phyloP scores from a whole-genome alignment of 2,888 invertebrate species.

The Unio pictorum region DNA sequence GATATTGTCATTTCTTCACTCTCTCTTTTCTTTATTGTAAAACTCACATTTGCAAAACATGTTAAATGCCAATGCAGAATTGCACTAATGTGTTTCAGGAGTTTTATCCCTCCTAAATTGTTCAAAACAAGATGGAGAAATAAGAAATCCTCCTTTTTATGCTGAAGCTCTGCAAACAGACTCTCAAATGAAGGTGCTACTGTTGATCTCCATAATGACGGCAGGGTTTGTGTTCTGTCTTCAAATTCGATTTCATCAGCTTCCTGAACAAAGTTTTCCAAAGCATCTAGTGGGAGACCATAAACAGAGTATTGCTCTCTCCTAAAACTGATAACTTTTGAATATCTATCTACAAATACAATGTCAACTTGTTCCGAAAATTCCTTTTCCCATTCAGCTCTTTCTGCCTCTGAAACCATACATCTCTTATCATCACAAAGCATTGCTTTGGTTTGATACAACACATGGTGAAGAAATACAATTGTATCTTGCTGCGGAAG shows the following conservation, averaged over 20 bases:
- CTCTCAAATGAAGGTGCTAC: too few relatives aligned
- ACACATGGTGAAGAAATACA: constrained; percentile 2
- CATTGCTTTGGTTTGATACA: background rate
- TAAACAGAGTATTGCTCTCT: background rate
- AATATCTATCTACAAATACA: background rate
- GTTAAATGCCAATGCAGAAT: constrained; percentile 42
- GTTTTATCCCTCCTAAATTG: constrained; percentile 5
- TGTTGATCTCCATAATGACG: too few relatives aligned
- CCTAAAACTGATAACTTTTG: background rate
- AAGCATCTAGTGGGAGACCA: constrained; percentile 2
- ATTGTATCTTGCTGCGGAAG: constrained; percentile 6
- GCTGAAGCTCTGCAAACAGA: constrained; percentile 12
- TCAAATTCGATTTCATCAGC: background rate
- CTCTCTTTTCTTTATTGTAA: constrained; percentile 27
- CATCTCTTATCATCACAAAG: constrained; percentile 2
- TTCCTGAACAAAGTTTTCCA: constrained; percentile 8
- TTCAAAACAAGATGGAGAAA: constrained; percentile 19
- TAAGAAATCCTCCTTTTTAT: constrained; percentile 2
- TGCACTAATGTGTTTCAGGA: constrained; percentile 21
- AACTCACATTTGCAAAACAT: constrained; percentile 27
- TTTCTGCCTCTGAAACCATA: background rate
- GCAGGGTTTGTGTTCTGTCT: too few relatives aligned
- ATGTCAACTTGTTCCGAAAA: constrained; percentile 3
- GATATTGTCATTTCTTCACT: constrained; percentile 25
- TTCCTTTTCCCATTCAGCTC: constrained; percentile 6